These are phyloP conservation scores for Oasisia sp. DNA, from an alignment of 2,888 invertebrate species.

Conservation along the genomic window DNA sequence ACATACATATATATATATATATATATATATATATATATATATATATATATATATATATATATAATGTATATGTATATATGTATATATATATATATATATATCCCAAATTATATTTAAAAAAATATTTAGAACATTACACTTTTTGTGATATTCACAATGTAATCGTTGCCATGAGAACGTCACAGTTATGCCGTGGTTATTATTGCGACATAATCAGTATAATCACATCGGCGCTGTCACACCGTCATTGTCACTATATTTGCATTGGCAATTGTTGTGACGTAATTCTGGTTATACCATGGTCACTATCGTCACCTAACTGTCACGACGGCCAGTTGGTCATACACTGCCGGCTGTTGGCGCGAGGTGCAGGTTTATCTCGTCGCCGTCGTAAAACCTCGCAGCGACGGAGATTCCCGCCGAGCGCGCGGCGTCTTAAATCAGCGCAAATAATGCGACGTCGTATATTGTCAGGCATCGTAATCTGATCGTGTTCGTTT, in stretches of 20 bases:
- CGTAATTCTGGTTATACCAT: neutral
- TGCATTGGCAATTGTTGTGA: neutral
- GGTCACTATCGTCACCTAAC: neutral
- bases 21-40: too few species aligned
- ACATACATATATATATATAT: too few species aligned
- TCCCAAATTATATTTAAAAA: too few species aligned
- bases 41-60: too few species aligned
- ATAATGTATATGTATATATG: too few species aligned
- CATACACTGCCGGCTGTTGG: neutral
- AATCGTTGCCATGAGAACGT: neutral
- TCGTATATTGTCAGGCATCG: neutral
- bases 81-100: too few species aligned
- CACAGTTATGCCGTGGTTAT: neutral
- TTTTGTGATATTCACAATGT: too few species aligned
- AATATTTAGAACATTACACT: too few species aligned
- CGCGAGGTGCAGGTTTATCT: neutral
- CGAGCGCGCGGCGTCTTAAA: neutral
- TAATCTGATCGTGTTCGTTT: neutral
- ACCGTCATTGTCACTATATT: too few species aligned
- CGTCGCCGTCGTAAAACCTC: neutral
- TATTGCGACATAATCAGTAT: neutral
- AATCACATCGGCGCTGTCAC: too few species aligned
- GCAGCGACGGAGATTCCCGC: neutral
- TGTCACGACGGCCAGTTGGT: neutral
- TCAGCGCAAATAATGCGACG: neutral